These are phyloP conservation scores for Darwinula stevensoni DNA, from an alignment of 2,888 invertebrate species.

Conservation along the genomic window DNA sequence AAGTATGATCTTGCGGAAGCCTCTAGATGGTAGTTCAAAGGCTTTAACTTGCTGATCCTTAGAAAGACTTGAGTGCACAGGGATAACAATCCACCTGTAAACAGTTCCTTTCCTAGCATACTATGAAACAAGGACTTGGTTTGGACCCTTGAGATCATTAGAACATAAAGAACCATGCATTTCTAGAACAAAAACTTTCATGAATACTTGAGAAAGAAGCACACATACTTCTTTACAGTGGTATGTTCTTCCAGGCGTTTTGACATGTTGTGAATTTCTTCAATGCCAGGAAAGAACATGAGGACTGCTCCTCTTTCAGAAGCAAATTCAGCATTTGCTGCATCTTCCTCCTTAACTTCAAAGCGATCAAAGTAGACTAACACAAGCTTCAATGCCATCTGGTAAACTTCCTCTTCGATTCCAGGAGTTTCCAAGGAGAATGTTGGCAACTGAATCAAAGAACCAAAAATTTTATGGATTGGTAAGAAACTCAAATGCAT, in stretches of 20 bases:
- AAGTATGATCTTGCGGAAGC: slow-evolving; percentile 47
- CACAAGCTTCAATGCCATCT: slow-evolving; percentile 28
- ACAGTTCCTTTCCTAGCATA: neutral
- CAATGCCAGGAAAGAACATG: slow-evolving; percentile 61
- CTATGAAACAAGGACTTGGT: neutral
- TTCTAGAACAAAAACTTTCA: no score
- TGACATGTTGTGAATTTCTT: slow-evolving; percentile 28
- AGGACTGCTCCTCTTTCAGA: slow-evolving; percentile 32
- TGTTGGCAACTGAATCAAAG: slow-evolving; percentile 18
- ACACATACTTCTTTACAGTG: slow-evolving; percentile 7
- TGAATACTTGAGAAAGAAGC: no score
- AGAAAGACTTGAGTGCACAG: slow-evolving; percentile 35
- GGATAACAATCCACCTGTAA: slow-evolving; percentile 13
- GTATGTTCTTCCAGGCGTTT: slow-evolving; percentile 9
- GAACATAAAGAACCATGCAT: no score
- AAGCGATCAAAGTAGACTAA: no score
- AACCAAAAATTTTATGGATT: no score
- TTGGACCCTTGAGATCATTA: no score
- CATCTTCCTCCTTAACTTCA: slow-evolving; percentile 27
- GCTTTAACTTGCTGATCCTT: slow-evolving; percentile 36
- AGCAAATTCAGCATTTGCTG: neutral
- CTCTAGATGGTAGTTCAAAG: slow-evolving; percentile 27
- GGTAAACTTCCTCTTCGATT: slow-evolving; percentile 27
- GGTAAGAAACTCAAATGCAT: no score
- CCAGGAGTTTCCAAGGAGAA: slow-evolving; percentile 19